phyloP scores from a whole-genome alignment of 2,113 vertebrate species.

The Tragulus kanchil region DNA sequence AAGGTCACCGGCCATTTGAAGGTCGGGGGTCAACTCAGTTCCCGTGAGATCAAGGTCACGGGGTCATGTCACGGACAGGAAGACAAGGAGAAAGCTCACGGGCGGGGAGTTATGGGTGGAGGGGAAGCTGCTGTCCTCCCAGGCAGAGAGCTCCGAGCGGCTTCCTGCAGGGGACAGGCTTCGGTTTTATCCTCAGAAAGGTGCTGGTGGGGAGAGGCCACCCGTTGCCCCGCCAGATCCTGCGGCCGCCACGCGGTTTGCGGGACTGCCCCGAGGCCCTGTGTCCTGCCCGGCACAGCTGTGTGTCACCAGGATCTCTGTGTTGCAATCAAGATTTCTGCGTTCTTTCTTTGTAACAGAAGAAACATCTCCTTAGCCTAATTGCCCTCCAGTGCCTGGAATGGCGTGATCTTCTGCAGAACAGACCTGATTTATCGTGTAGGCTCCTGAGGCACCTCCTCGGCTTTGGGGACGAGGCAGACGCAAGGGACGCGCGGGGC shows the following conservation, averaged over 20 bases:
- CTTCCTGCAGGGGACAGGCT: neutral
- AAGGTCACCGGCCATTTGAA: neutral
- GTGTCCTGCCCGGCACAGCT: neutral
- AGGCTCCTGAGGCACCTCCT: accelerated
- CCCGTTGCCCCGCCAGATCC: accelerated
- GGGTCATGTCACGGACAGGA: neutral
- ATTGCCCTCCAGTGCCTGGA: accelerated
- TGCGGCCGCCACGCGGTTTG: accelerated
- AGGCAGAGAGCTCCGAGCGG: neutral
- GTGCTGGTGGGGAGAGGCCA: neutral
- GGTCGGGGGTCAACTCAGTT: neutral
- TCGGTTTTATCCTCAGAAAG: neutral
- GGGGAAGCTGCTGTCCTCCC: accelerated
- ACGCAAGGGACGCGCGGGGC: accelerated
- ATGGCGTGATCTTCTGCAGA: neutral
- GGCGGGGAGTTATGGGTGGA: neutral
- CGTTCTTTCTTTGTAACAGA: neutral
- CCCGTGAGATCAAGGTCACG: constrained; percentile 11
- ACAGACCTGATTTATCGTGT: accelerated
- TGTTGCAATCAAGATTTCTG: neutral
- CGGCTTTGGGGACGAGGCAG: neutral
- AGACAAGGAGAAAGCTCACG: neutral
- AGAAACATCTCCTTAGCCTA: neutral
- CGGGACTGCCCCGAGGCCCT: accelerated
- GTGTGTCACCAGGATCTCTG: neutral